Evolutionary conservation across 2,888 invertebrate genomes (phyloP).

Genomic region (Eudasyphora cyanicolor): DNA sequence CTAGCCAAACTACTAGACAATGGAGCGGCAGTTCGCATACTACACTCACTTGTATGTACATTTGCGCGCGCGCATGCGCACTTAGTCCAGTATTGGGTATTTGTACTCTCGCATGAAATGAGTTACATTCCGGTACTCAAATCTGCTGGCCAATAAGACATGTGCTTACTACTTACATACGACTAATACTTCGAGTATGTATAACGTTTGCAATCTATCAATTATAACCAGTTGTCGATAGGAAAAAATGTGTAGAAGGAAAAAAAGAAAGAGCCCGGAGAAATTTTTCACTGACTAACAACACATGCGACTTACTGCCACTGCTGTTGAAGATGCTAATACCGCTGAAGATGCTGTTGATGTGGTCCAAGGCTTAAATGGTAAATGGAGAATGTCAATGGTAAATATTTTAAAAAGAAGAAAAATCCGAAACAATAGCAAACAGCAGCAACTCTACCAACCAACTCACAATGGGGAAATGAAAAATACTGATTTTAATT

Average conservation of each 20-base stretch:
- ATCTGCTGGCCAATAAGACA: conserved; percentile 2
- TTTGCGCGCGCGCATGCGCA: conserved; percentile 3
- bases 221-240: conserved; percentile 16
- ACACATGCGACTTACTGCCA: neutral
- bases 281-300: conserved; percentile 47
- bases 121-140: conserved; percentile 2
- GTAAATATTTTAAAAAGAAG: neutral
- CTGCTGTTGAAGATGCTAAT: neutral
- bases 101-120: neutral
- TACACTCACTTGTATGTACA: neutral
- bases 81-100: neutral
- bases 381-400: neutral
- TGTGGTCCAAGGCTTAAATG: neutral
- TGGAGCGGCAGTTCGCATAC: neutral
- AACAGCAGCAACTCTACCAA: too few species aligned
- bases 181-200: too few species aligned
- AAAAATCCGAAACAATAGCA: neutral
- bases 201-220: neutral
- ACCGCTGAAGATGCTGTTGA: neutral
- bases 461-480: too few species aligned
- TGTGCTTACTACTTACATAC: neutral
- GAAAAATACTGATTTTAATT: too few species aligned
- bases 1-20: neutral
- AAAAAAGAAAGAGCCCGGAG: conserved; percentile 47
- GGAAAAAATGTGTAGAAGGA: neutral